These are phyloP conservation scores for Syngnathoides biaculeatus DNA, from an alignment of 2,113 vertebrate genomes.

Conservation along the genomic window DNA sequence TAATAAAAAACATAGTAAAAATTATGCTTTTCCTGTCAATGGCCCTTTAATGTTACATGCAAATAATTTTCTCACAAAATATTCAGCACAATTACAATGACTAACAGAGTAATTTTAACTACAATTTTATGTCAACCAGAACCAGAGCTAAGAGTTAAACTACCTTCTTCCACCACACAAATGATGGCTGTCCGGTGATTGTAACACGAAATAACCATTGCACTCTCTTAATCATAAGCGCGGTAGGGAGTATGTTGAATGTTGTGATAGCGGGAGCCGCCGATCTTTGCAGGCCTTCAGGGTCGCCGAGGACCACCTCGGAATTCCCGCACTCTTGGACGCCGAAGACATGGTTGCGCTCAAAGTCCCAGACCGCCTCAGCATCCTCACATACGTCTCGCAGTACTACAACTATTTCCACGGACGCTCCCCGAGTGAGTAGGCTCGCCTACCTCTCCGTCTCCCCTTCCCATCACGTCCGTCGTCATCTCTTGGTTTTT, in stretches of 20 bases:
- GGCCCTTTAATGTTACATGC: too few species aligned
- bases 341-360: constrained; percentile 96
- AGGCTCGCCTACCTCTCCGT: background rate
- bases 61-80: too few species aligned
- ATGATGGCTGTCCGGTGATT: background rate
- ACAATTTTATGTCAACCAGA: too few species aligned
- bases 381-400: constrained; percentile 94
- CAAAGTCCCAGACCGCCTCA: constrained; percentile 90
- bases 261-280: background rate
- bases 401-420: constrained; percentile 99
- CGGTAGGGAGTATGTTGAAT: background rate
- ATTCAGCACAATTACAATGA: too few species aligned
- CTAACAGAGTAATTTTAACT: too few species aligned
- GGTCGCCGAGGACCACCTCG: constrained; percentile 86
- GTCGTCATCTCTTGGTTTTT: background rate
- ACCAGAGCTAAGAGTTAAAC: too few species aligned
- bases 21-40: too few species aligned
- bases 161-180: too few species aligned
- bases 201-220: background rate
- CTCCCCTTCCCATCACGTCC: background rate
- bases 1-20: too few species aligned
- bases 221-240: background rate
- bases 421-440: constrained; percentile 91
- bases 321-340: constrained; percentile 92
- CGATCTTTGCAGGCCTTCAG: constrained; percentile 79